Evolutionary conservation across 2,797 vertebrate genomes (phyloP), one percentile per base, ranked within the genome.

Genomic region (Characodon lateralis): DNA sequence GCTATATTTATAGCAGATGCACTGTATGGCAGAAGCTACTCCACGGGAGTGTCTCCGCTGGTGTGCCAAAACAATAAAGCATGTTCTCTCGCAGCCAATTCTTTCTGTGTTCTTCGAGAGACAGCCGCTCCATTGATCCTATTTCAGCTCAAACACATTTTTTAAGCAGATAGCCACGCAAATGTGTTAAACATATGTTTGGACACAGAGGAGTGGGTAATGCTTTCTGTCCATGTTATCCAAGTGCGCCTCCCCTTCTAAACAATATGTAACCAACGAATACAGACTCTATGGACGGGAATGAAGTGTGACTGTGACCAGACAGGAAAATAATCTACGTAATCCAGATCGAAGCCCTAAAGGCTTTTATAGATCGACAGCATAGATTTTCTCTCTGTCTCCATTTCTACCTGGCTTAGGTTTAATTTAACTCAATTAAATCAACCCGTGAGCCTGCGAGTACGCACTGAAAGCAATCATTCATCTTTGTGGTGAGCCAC

Each of bases 371-470:
- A 93, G 95, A 96, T 96, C 88, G 89, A 90, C 86, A 43, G 75
- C 89, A 95, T 94, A 91, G 94, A 96, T 95, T 94, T 95, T 94
- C 92, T 88, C 92, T 90, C 90, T 82, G 90, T 94, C 93, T 92
- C 94, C 89, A 93, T 94, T 94, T 90, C 88, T 94, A 94, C 92
- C 93, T 93, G 90, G 92, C 93, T 95, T 94, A 92, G 93, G 90
- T 95, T 95, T 94, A 95, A 95, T 95, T 95, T 92, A 92, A 93
- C 92, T 95, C 93, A 94, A 95, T 95, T 96, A 95, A 95, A 95
- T 95, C 94, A 93, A 94, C 91, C 92, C 69, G 77, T 90, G 93
- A 92, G 91, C 89, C 86, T 83, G 61, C 72, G 88, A 92, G 91
- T 94, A 94, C 76, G 74, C 85, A 83, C 85, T 91, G 89, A 93